Conservation (phyloP, 2,888 invertebrate genomes). For the Epiblema foenella region DNA sequence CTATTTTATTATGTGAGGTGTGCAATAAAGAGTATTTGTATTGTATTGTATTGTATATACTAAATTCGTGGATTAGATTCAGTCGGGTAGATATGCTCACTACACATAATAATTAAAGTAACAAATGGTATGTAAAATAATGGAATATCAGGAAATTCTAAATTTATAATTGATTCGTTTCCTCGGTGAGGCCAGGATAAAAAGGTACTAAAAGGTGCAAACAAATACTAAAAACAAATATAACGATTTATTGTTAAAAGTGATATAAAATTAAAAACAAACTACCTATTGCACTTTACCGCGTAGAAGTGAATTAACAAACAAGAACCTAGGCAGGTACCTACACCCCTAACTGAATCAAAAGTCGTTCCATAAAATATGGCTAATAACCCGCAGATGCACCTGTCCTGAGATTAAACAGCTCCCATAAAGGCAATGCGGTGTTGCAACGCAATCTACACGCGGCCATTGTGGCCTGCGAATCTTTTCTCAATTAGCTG, state of each 20-base stretch:
- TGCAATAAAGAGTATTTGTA: too few relatives aligned
- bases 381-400: conserved; percentile 13
- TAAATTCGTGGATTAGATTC: not conserved
- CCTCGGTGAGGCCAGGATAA: too few relatives aligned
- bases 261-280: not conserved
- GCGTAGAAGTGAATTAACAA: not conserved
- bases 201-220: too few relatives aligned
- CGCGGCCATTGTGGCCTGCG: conserved; percentile 71
- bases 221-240: too few relatives aligned
- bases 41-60: too few relatives aligned
- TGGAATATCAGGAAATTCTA: too few relatives aligned
- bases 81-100: too few relatives aligned
- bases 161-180: too few relatives aligned
- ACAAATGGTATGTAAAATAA: too few relatives aligned
- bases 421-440: conserved; percentile 53
- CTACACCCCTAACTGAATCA: not conserved
- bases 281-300: not conserved
- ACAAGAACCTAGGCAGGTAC: not conserved
- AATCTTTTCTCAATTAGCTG: conserved; percentile 77
- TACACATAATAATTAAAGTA: too few relatives aligned
- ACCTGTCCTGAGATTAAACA: conserved; percentile 34
- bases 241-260: not conserved
- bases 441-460: conserved; percentile 68
- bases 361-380: conserved; percentile 11
- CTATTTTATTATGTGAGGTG: too few relatives aligned